Evolutionary conservation across 2,797 vertebrate genomes (phyloP), one percentile per base, ranked within the genome.

Genomic region (Pseudopleuronectes americanus): DNA sequence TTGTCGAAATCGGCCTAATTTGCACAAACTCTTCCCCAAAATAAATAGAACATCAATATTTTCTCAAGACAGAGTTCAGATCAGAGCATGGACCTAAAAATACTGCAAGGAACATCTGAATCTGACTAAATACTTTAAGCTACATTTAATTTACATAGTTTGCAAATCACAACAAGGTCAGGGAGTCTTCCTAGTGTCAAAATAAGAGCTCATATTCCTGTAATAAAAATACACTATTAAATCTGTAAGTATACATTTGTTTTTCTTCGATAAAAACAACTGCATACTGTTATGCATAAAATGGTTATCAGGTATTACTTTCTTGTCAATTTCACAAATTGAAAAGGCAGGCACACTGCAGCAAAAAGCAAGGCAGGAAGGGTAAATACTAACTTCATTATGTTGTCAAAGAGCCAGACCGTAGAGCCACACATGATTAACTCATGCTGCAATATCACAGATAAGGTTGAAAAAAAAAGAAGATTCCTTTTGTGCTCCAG

Each of bases 291-390:
- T 86, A 84, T 86, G 89, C 87, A 92, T 85, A 90, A 94, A 92
- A 92, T 85, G 71, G 41, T 87, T 84, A 73, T 90, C 69, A 81
- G 87, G 79, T 83, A 77, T 80, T 83, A 87, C 60, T 79, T 92
- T 94, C 94, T 94, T 95, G 95, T 95, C 95, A 95, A 95, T 95
- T 95, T 95, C 95, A 95, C 95, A 95, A 95, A 95, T 93, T 92
- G 92, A 91, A 90, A 91, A 92, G 85, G 88, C 90, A 94, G 91
- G 91, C 92, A 92, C 90, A 92, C 86, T 91, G 93, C 90, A 92
- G 92, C 88, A 90, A 85, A 89, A 90, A 92, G 90, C 91, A 91
- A 92, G 90, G 92, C 88, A 92, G 79, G 83, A 88, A 81, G 84
- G 90, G 87, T 81, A 90, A 48, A 89, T 76, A 78, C 72, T 81